phyloP scores from a whole-genome alignment of 2,113 vertebrate species.

The Maccullochella peelii region DNA sequence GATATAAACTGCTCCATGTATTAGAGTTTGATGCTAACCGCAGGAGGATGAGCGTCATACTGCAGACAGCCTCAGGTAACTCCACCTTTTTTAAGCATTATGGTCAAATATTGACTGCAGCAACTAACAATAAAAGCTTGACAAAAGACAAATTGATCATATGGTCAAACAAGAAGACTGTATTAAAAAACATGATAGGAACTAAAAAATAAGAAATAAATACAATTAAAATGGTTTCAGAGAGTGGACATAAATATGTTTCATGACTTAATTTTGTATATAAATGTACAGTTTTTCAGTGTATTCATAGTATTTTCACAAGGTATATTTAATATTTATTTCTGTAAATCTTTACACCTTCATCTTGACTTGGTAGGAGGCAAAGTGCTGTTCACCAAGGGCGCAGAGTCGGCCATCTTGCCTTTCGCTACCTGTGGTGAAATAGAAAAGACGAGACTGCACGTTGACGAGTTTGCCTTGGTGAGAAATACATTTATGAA shows the following conservation, averaged over 20 bases:
- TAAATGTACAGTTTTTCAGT: background rate
- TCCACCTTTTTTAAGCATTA: background rate
- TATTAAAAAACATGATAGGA: background rate
- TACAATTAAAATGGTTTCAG: background rate
- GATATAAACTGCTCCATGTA: conserved; percentile 94
- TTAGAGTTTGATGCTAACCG: conserved; percentile 96
- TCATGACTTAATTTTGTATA: background rate
- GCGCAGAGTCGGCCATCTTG: conserved; percentile 95
- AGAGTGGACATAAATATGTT: background rate
- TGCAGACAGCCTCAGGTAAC: conserved; percentile 92
- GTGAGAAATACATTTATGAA: conserved; percentile 80
- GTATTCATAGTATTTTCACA: background rate
- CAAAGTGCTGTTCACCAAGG: conserved; percentile 94
- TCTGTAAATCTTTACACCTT: background rate
- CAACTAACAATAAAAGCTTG: background rate
- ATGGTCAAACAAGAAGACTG: background rate
- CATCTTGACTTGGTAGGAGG: conserved; percentile 82
- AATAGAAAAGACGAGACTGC: conserved; percentile 93
- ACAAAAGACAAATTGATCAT: background rate
- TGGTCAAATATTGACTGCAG: background rate
- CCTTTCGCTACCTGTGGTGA: conserved; percentile 91
- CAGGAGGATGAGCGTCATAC: conserved; percentile 96
- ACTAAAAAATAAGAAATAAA: background rate
- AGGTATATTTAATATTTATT: background rate
- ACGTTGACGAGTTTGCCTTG: conserved; percentile 98